Conservation (phyloP, 1,140 invertebrate species). For the Zaprionus kolodkinae region DNA sequence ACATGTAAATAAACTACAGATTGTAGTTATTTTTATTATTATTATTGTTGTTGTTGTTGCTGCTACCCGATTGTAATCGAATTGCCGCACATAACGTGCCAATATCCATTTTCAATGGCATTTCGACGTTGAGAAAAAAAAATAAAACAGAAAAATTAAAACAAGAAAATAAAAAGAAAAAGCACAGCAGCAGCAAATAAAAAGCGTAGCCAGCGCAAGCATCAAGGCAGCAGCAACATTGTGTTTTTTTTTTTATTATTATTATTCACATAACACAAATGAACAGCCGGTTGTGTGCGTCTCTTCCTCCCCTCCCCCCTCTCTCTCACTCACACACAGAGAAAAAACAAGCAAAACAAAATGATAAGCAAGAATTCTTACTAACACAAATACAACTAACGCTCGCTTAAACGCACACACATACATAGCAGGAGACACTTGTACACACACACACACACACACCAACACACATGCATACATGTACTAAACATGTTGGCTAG, state of each 20-base stretch:
- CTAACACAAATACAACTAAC: constrained; percentile 1
- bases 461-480: constrained; percentile 14
- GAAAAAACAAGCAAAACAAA: constrained; percentile 53
- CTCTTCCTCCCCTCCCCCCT: no score
- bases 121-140: constrained; percentile 45
- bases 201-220: constrained; percentile 21
- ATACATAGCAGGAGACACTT: constrained; percentile 38
- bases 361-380: constrained; percentile 53
- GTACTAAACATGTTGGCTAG: constrained; percentile 58
- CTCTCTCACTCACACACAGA: not conserved
- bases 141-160: no score
- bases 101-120: constrained; percentile 66
- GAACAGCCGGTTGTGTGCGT: constrained; percentile 23
- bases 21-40: no score
- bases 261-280: constrained; percentile 55
- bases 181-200: constrained; percentile 24
- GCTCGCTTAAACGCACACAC: constrained; percentile 5
- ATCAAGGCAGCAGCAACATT: constrained; percentile 23
- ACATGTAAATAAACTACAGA: constrained; percentile 4
- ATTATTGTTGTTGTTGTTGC: constrained; percentile 20
- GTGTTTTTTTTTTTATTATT: constrained; percentile 47
- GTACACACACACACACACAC: constrained; percentile 24
- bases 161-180: constrained; percentile 13
- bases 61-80: constrained; percentile 44
- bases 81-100: constrained; percentile 58